Evolutionary conservation across 2,888 invertebrate genomes (phyloP), one percentile per base, ranked within the genome.

Genomic region (Pomacea canaliculata): DNA sequence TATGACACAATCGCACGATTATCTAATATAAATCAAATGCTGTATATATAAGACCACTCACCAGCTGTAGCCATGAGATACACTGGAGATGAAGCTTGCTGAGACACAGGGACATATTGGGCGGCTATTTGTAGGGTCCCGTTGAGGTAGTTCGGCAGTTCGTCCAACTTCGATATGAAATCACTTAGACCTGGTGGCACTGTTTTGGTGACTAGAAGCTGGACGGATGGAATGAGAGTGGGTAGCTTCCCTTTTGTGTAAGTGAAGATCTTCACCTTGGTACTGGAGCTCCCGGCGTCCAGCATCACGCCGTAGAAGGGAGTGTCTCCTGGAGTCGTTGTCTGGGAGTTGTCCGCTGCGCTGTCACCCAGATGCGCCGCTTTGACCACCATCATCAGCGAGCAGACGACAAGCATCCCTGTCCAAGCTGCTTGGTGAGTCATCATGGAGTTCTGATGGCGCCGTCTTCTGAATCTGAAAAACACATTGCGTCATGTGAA

Each of bases 251-350:
- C 69, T n/a, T 77, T 71, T 12, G 69, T 79, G 37, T 76, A 92
- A 71, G 79, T 80, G 83, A 92, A 92, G 49, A 92, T 85, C 79
- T 91, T 91, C 12, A 92, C 84, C 67, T 92, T 89, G 70, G 91
- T 91, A 59, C 92, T 92, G 59, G 91, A 90, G 78, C 92, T 92
- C 16, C 92, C 92, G 12, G 92, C 92, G 83, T 92, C 92, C 70
- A 92, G 86, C 65, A 92, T 88, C 10, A 92, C 90, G 37, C 91
- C 91, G 83, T 92, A 92, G 49, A 77, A 80, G 68, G 76, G 76
- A 60, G 18, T 66, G 1, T n/a, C 23, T 19, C n/a, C 65, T 23
- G 51, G 0, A 56, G 7, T 56, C 51, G 51, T 56, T 16, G 16
- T 37, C 37, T 37, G 23, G 23, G 23, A 23, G 23, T 23, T 23